Evolutionary conservation across 2,797 vertebrate genomes (phyloP), one percentile per base, ranked within the genome.

Genomic region (Aphelocoma californica): DNA sequence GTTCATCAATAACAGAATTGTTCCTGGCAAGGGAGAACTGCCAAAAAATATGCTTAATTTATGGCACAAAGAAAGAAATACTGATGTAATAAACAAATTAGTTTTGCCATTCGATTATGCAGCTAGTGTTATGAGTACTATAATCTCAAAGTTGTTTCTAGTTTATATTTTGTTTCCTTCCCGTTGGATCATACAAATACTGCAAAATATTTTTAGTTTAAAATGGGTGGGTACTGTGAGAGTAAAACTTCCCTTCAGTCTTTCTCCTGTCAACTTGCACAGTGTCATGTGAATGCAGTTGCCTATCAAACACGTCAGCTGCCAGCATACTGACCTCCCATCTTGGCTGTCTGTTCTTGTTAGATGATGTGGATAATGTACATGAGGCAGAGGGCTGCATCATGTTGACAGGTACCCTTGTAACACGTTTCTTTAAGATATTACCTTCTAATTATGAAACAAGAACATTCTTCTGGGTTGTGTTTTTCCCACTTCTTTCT

Each of bases 11-110:
- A 93, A 92, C 94, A 81, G 69, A 93, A 64, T 67, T 91, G 51
- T 93, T 92, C 71, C 62, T 87, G 72, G 56, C 71, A 65, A 88
- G 51, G 81, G 88, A 90, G 70, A 92, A 65, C 53, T 95, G 89
- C 62, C 86, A 96, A 82, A 93, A 95, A 92, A 81, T 42, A 32
- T 14, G 8, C 24, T 93, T 91, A 88, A 96, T 96, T 92, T 96
- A 88, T 93, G 80, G 72, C 48, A 86, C 75, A 86, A 58, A 88
- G 64, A 47, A 88, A 95, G 88, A 96, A 96, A 96, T 92, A 93
- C 61, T 57, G 73, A 66, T 86, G 90, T 88, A 96, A 94, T 72
- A 86, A 88, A 90, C n/a, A 57, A 73, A 82, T 70, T 31, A 32
- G 36, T 81, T 85, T 91, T 67, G 44, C 64, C 31, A 80, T 86